Conservation (phyloP, 92 coral and sea anemone genomes). For the Epizoanthus rinbou region DNA sequence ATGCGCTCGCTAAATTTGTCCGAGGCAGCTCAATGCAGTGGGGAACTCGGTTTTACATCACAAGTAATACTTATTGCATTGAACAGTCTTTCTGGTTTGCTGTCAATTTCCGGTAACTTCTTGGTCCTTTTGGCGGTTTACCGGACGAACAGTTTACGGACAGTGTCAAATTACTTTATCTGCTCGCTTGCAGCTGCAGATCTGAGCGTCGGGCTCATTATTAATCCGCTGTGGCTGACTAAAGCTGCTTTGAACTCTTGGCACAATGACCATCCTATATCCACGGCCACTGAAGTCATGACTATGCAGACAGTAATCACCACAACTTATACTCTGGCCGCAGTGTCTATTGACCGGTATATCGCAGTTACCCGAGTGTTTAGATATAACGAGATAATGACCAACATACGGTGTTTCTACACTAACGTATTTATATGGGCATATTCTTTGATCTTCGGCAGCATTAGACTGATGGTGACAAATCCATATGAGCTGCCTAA, state of each 20-base stretch:
- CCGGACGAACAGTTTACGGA: constrained; percentile 16
- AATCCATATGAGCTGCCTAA: constrained; percentile 68
- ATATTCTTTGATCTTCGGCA: constrained; percentile 22
- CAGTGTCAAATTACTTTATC: constrained; percentile 40
- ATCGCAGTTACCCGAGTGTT: constrained; percentile 28
- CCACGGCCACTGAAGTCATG: constrained; percentile 18
- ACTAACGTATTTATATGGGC: constrained; percentile 31
- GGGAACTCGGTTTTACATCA: constrained; percentile 42
- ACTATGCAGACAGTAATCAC: constrained; percentile 41
- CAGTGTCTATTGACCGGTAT: constrained; percentile 38
- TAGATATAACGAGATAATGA: constrained; percentile 28
- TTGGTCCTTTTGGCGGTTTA: constrained; percentile 35
- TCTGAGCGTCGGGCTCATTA: constrained; percentile 28
- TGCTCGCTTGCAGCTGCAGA: constrained; percentile 45
- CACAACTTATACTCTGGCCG: constrained; percentile 33
- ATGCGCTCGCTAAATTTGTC: background rate
- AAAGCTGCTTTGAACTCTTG: background rate
- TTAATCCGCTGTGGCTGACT: constrained; percentile 19
- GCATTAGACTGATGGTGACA: constrained; percentile 50
- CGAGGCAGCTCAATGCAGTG: constrained; percentile 41
- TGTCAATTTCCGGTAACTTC: constrained; percentile 20
- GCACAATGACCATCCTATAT: background rate
- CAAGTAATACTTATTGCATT: constrained; percentile 19
- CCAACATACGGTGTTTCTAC: constrained; percentile 17
- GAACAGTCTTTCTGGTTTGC: constrained; percentile 5